Conservation (phyloP, 1,140 invertebrate species). For the Mizuhopecten yessoensis region DNA sequence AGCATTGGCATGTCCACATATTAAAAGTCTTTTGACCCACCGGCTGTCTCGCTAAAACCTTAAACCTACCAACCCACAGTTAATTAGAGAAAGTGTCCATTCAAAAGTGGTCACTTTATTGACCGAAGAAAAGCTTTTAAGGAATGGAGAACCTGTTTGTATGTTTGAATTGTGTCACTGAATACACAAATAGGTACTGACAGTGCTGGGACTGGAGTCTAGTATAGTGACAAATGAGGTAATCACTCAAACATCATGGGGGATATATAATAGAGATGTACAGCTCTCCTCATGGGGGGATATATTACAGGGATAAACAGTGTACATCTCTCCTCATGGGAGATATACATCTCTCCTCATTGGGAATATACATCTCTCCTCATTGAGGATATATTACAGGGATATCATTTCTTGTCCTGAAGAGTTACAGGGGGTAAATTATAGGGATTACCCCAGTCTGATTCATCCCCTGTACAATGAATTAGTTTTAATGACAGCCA, state of each 20-base stretch:
- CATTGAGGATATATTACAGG: too few species aligned
- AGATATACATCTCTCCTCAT: too few species aligned
- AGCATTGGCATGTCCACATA: background rate
- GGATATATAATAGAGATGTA: background rate
- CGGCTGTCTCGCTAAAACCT: background rate
- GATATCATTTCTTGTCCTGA: too few species aligned
- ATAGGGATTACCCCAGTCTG: too few species aligned
- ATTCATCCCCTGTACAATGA: too few species aligned
- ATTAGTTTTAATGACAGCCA: too few species aligned
- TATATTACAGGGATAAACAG: background rate
- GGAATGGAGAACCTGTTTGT: background rate
- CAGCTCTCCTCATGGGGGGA: background rate
- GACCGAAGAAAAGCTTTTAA: slow-evolving; percentile 8
- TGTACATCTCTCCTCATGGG: background rate
- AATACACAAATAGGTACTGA: background rate
- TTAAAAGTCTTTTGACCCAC: background rate
- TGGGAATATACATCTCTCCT: too few species aligned
- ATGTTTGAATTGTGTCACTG: slow-evolving; percentile 19
- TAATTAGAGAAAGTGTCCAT: slow-evolving; percentile 7
- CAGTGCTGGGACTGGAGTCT: background rate
- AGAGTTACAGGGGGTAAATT: too few species aligned
- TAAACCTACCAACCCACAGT: slow-evolving; percentile 2
- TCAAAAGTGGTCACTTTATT: slow-evolving; percentile 17
- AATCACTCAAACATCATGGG: background rate
- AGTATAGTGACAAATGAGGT: slow-evolving; percentile 5